Conservation (phyloP, 2,888 invertebrate species). For the Drosophila silvestris region DNA sequence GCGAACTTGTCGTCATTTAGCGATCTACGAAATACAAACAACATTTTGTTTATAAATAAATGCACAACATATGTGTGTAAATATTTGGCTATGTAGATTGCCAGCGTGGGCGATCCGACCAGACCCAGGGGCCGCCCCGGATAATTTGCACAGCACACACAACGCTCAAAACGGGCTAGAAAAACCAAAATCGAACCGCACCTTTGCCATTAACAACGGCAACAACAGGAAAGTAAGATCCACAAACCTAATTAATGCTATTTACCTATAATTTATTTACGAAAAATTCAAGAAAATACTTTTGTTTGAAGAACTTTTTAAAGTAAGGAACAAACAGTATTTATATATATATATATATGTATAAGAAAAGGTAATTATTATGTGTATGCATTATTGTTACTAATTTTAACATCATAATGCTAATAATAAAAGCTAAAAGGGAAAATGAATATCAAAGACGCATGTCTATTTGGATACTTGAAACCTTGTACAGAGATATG, state of each 20-base stretch:
- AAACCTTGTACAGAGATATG: not conserved
- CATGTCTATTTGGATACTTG: not conserved
- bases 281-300: conserved; percentile 5
- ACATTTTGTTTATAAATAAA: conserved; percentile 65
- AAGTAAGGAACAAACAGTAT: not conserved
- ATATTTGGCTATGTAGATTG: conserved; percentile 30
- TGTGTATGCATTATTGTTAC: not conserved
- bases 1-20: conserved; percentile 63
- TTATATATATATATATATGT: not conserved
- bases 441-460: not conserved
- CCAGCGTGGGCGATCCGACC: conserved; percentile 54
- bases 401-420: not conserved
- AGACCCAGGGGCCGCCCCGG: conserved; percentile 44
- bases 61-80: conserved; percentile 30
- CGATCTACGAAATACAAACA: conserved; percentile 29
- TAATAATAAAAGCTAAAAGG: too few species aligned
- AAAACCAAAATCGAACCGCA: conserved; percentile 39
- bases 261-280: conserved; percentile 27
- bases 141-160: conserved; percentile 30
- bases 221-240: conserved; percentile 33
- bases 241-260: conserved; percentile 56
- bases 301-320: conserved; percentile 5
- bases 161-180: not conserved
- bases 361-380: not conserved
- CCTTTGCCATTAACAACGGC: conserved; percentile 39